Conservation (phyloP, 2,797 vertebrate species). For the Dicrostonyx torquatus region DNA sequence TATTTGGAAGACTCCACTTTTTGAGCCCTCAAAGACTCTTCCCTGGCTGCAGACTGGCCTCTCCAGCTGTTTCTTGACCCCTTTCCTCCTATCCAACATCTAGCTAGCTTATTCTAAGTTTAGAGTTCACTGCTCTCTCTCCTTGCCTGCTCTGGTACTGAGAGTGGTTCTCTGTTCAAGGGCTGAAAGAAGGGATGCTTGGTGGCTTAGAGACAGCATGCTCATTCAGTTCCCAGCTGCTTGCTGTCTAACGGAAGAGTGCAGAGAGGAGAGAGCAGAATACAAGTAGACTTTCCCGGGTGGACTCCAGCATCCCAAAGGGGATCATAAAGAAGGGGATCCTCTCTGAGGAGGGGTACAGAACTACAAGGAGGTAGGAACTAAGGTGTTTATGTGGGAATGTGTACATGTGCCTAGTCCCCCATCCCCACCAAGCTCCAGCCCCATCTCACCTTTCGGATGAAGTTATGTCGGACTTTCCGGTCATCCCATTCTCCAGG, state of each 20-base stretch:
- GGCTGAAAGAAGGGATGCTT: not conserved
- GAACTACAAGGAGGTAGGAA: not conserved
- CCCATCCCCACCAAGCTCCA: not conserved
- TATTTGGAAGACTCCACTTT: not conserved
- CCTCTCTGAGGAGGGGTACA: not conserved
- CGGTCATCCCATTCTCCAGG: slow-evolving; percentile 89
- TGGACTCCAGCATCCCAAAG: not conserved
- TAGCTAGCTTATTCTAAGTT: not conserved
- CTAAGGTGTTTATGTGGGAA: not conserved
- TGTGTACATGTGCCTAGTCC: not conserved
- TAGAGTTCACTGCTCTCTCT: not conserved
- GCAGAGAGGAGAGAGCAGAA: not conserved
- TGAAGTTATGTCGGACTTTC: slow-evolving; percentile 92
- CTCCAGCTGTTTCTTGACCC: not conserved
- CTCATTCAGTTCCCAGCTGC: not conserved
- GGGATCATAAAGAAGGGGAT: not conserved
- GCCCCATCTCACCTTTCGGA: slow-evolving; percentile 89
- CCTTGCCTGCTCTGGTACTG: not conserved
- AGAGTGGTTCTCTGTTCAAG: not conserved
- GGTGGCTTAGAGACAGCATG: not conserved
- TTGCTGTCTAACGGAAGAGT: not conserved
- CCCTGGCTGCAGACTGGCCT: not conserved
- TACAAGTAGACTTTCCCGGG: not conserved
- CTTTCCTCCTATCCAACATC: not conserved
- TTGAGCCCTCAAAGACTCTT: not conserved